A percentile compares a stretch with the other conserved stretches of the same genome.
These are phyloP conservation scores for Autographa gamma DNA, from an alignment of 2,888 invertebrate species.

Conservation along the genomic window DNA sequence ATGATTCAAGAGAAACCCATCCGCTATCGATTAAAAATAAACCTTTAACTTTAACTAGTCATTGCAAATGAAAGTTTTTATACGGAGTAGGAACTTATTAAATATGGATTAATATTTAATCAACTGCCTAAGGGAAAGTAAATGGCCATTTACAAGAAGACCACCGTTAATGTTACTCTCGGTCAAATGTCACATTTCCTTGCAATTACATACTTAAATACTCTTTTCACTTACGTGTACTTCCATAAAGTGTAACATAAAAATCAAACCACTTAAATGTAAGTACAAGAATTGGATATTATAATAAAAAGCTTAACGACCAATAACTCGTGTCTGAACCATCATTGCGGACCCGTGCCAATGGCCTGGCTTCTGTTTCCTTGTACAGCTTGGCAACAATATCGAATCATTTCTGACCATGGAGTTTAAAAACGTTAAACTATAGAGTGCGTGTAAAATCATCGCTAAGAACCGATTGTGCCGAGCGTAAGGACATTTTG, in stretches of 20 bases:
- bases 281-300: slow-evolving; percentile 19
- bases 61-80: neutral
- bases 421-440: too few species aligned
- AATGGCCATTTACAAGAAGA: neutral
- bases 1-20: neutral
- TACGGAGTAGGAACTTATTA: neutral
- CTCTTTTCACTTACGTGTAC: neutral
- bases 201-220: neutral
- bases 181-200: neutral
- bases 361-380: slow-evolving; percentile 52
- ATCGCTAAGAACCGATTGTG: too few species aligned
- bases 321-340: slow-evolving; percentile 16
- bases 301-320: slow-evolving; percentile 33
- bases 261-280: slow-evolving; percentile 23
- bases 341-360: slow-evolving; percentile 33
- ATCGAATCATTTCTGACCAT: slow-evolving; percentile 51
- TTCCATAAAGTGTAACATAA: slow-evolving; percentile 1
- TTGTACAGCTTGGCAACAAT: slow-evolving; percentile 42
- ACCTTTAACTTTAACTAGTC: neutral
- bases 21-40: neutral
- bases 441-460: too few species aligned
- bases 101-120: neutral
- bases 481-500: too few species aligned
- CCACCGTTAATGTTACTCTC: neutral
- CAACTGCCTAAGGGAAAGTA: neutral